These are phyloP conservation scores for Merluccius polli DNA, from an alignment of 2,797 vertebrate genomes.

Conservation along the genomic window DNA sequence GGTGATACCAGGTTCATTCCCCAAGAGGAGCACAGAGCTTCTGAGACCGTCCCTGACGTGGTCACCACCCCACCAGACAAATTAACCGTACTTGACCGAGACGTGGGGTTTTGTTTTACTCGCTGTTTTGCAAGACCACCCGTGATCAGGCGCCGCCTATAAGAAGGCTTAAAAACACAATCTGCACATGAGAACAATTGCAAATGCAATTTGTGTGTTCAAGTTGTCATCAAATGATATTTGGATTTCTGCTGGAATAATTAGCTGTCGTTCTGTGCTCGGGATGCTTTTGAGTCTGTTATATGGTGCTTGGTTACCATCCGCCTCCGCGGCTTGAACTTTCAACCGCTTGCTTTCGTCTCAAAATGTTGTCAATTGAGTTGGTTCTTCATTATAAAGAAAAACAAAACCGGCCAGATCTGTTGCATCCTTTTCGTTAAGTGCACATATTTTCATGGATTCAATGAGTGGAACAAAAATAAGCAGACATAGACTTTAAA, in stretches of 20 bases:
- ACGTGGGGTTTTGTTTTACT: neutral
- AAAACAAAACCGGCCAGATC: neutral
- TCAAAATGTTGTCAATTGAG: neutral
- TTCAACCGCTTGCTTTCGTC: neutral
- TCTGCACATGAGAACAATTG: neutral
- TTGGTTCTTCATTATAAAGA: neutral
- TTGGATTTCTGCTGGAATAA: neutral
- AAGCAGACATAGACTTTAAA: neutral
- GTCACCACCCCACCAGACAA: neutral
- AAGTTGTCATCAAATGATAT: neutral
- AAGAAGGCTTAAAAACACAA: neutral
- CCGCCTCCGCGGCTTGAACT: neutral
- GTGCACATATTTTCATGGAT: neutral
- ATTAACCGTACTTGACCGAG: neutral
- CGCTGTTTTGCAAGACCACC: neutral
- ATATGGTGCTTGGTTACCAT: neutral
- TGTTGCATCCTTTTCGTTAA: neutral
- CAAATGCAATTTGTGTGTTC: neutral
- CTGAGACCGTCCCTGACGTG: neutral
- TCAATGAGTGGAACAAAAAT: neutral
- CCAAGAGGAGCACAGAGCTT: slow-evolving; percentile 35
- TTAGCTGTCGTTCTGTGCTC: neutral
- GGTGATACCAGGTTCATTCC: slow-evolving; percentile 42
- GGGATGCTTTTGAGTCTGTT: neutral
- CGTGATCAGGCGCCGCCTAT: neutral